Evolutionary conservation across 2,113 vertebrate species (phyloP).

Genomic region (Nycticorax nycticorax): DNA sequence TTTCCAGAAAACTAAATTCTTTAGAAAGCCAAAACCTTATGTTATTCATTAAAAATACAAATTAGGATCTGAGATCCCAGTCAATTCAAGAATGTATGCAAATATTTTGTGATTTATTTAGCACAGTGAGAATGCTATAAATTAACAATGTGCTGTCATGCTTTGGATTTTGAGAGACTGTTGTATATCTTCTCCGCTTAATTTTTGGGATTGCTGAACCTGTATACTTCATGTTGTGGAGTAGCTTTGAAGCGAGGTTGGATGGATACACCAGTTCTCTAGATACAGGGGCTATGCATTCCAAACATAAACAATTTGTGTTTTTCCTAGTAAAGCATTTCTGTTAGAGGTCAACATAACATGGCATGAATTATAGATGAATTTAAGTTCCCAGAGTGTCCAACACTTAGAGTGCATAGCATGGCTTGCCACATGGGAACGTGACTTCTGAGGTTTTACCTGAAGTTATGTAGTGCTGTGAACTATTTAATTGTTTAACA

Average conservation of each 20-base stretch:
- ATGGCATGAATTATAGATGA: slow-evolving; percentile 4
- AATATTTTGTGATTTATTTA: not conserved
- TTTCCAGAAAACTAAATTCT: not conserved
- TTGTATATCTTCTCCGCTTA: not conserved
- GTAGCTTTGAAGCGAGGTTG: not conserved
- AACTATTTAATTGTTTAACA: not conserved
- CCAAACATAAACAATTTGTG: not conserved
- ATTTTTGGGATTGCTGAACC: not conserved
- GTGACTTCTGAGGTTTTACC: not conserved
- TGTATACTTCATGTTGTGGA: not conserved
- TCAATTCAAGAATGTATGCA: not conserved
- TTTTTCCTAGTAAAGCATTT: not conserved
- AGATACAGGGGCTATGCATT: not conserved
- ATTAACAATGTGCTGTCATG: not conserved
- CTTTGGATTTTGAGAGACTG: not conserved
- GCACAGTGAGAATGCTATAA: not conserved
- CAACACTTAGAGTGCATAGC: not conserved
- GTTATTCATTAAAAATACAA: not conserved
- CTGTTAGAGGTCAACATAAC: not conserved
- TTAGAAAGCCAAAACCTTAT: not conserved
- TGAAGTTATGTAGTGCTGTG: not conserved
- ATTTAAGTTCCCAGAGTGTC: not conserved
- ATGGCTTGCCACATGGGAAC: not conserved
- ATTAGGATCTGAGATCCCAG: not conserved
- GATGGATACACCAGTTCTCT: not conserved